phyloP scores from a whole-genome alignment of 2,113 vertebrate species.

The Gila orcuttii region DNA sequence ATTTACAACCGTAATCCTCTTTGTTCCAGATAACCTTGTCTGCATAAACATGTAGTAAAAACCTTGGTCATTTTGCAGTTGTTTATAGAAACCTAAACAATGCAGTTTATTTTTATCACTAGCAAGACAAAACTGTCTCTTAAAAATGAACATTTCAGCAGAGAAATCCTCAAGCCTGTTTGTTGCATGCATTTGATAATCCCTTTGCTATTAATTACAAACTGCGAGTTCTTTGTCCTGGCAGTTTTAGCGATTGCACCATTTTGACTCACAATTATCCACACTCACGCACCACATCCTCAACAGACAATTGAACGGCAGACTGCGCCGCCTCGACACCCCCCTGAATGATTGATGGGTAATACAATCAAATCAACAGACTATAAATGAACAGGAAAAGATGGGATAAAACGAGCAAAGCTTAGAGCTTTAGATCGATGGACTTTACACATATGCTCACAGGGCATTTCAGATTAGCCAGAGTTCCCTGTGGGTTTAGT shows the following conservation, averaged over 20 bases:
- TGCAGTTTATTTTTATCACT: conserved; percentile 25
- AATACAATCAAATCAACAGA: conserved; percentile 56
- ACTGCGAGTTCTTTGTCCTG: background rate
- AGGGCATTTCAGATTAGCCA: conserved; percentile 51
- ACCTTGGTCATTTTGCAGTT: conserved; percentile 5
- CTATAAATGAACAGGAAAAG: background rate
- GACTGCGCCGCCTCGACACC: conserved; percentile 8
- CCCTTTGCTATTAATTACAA: conserved; percentile 23
- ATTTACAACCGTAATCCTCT: conserved; percentile 28
- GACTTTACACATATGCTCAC: conserved; percentile 55
- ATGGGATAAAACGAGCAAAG: conserved; percentile 37
- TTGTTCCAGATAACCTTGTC: conserved; percentile 15
- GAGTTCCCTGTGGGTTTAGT: conserved; percentile 50
- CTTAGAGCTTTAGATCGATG: conserved; percentile 50
- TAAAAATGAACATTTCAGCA: conserved; percentile 1
- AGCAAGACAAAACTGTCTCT: background rate
- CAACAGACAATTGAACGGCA: conserved; percentile 13
- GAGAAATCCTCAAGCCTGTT: background rate
- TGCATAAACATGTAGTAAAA: background rate
- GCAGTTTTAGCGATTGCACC: conserved; percentile 26
- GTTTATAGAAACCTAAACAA: conserved; percentile 17
- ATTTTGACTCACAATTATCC: background rate
- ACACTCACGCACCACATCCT: no score
- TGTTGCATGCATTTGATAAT: conserved; percentile 3
- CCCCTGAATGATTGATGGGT: conserved; percentile 60